phyloP scores from a whole-genome alignment of 2,888 invertebrate species.

The Falcaria lacertinaria region DNA sequence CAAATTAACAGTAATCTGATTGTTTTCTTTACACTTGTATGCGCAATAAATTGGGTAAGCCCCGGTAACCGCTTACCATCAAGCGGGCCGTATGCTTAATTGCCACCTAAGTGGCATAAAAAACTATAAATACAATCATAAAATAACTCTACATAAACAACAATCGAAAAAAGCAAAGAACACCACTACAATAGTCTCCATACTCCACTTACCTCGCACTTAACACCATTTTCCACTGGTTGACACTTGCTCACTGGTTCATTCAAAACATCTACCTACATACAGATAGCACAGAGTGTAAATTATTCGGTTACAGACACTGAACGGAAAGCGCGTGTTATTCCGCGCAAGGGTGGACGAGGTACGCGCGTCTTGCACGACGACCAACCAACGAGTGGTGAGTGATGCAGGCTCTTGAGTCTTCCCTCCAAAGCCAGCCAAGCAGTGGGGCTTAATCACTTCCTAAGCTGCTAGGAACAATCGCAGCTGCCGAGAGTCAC shows the following conservation, averaged over 20 bases:
- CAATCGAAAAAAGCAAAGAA: not conserved
- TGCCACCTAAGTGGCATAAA: too few species aligned
- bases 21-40: too few species aligned
- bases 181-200: slow-evolving; percentile 16
- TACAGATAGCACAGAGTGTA: slow-evolving; percentile 6
- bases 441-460: slow-evolving; percentile 46
- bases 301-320: slow-evolving; percentile 9
- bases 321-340: slow-evolving; percentile 6
- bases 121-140: not conserved
- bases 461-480: slow-evolving; percentile 44
- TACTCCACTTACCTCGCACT: slow-evolving; percentile 63
- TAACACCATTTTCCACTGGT: slow-evolving; percentile 63
- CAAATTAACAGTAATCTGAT: too few species aligned
- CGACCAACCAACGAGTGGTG: slow-evolving; percentile 49
- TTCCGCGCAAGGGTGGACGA: slow-evolving; percentile 15
- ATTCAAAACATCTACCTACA: slow-evolving; percentile 23
- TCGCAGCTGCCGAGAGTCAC: slow-evolving; percentile 36
- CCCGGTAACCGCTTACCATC: too few species aligned
- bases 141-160: not conserved
- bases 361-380: slow-evolving; percentile 41
- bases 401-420: slow-evolving; percentile 49
- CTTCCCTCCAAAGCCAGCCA: slow-evolving; percentile 46
- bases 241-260: slow-evolving; percentile 32
- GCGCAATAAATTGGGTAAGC: too few species aligned
- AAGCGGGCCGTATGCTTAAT: too few species aligned